These are phyloP conservation scores for Melanotaenia nigrans DNA, from an alignment of 2,797 vertebrate genomes.

Conservation along the genomic window DNA sequence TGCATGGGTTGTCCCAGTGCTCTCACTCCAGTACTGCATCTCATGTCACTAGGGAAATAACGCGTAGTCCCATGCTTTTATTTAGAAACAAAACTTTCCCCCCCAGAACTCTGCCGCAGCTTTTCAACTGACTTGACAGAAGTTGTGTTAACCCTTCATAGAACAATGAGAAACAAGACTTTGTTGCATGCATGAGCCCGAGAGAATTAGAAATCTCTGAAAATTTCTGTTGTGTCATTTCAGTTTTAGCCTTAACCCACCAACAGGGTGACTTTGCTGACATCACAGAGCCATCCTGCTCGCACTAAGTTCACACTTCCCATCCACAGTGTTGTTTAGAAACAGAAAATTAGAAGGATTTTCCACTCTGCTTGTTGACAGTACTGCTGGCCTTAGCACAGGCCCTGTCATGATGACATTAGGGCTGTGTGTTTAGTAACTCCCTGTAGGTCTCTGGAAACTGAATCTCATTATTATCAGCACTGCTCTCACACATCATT, in stretches of 20 bases:
- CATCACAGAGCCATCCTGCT: neutral
- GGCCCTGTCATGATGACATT: constrained; percentile 54
- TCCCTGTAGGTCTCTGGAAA: constrained; percentile 61
- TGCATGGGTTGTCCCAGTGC: constrained; percentile 2
- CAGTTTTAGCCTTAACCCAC: neutral
- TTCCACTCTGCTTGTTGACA: constrained; percentile 50
- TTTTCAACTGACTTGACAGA: constrained; percentile 7
- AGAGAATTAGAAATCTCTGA: no score
- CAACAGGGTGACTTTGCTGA: no score
- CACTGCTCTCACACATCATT: constrained; percentile 57
- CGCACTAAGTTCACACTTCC: neutral
- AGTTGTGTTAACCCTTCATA: neutral
- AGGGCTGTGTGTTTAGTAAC: constrained; percentile 54
- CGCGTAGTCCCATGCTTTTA: constrained; percentile 32
- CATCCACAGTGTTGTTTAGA: constrained; percentile 24
- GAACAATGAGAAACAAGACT: no score
- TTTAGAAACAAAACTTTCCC: constrained; percentile 17
- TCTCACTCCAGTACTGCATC: constrained; percentile 13
- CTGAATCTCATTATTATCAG: constrained; percentile 70
- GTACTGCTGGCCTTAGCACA: constrained; percentile 44
- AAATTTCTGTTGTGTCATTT: neutral
- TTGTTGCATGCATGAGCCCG: no score
- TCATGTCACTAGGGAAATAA: constrained; percentile 24
- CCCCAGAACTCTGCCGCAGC: constrained; percentile 20
- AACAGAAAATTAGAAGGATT: constrained; percentile 34